These are phyloP conservation scores for Melieria crassipennis DNA, from an alignment of 2,888 invertebrate genomes.

Conservation along the genomic window DNA sequence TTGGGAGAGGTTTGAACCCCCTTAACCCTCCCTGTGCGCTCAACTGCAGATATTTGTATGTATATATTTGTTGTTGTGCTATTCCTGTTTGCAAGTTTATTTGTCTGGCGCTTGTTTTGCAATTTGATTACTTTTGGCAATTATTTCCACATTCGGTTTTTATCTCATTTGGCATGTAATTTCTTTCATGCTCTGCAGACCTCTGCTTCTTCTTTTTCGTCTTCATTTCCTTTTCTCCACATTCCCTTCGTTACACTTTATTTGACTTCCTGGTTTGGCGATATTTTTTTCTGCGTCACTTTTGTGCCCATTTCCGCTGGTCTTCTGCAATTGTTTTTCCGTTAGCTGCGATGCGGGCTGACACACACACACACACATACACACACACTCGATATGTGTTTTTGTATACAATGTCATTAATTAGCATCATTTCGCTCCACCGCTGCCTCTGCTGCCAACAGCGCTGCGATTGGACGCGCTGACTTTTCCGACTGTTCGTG, in stretches of 20 bases:
- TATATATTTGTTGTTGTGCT: background rate
- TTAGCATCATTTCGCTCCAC: slow-evolving; percentile 31
- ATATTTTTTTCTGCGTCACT: background rate
- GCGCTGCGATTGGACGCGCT: too few relatives aligned
- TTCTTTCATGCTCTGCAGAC: slow-evolving; percentile 4
- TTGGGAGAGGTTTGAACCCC: too few relatives aligned
- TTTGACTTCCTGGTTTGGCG: background rate
- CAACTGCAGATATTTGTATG: too few relatives aligned
- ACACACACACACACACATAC: background rate
- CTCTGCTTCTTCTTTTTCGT: slow-evolving; percentile 4
- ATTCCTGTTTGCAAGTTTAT: background rate
- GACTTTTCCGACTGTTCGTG: too few relatives aligned
- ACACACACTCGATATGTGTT: background rate
- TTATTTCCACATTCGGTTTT: slow-evolving; percentile 39
- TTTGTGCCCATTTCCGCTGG: background rate
- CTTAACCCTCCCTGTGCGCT: too few relatives aligned
- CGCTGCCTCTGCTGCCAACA: too few relatives aligned
- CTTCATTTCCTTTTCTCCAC: slow-evolving; percentile 3
- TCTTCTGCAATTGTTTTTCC: background rate
- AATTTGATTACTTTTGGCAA: slow-evolving; percentile 38
- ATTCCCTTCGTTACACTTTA: background rate
- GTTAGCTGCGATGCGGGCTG: background rate
- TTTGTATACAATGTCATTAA: slow-evolving; percentile 29
- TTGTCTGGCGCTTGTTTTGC: slow-evolving; percentile 1
- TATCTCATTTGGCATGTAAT: slow-evolving; percentile 26